A percentile compares a stretch with the other conserved stretches of the same genome.
Evolutionary conservation across 23 tunicate genomes (phyloP).

Genomic region (Clavelina lepadiformis): DNA sequence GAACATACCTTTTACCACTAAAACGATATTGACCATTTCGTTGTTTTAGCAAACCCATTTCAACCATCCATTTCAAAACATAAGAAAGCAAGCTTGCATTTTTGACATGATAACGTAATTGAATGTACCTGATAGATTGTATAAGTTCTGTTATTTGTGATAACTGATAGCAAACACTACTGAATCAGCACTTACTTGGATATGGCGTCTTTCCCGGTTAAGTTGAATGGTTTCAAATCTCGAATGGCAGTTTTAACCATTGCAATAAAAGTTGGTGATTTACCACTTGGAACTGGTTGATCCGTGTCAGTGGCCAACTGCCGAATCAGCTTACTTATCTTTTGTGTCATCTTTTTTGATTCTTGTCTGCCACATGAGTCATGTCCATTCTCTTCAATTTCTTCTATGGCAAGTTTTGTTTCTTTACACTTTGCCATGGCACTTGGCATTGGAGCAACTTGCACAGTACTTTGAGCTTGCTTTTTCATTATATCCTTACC

Average conservation of each 20-base stretch:
- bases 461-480: neutral
- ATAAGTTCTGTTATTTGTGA: neutral
- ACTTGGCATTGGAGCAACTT: slow-evolving; percentile 19
- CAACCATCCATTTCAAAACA: slow-evolving; percentile 77
- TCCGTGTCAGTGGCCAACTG: too few relatives aligned
- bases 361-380: neutral
- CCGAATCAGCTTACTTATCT: too few relatives aligned
- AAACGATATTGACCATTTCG: slow-evolving; percentile 34
- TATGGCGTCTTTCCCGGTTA: slow-evolving; percentile 56
- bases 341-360: neutral
- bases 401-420: neutral
- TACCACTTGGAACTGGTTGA: slow-evolving; percentile 48
- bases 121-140: slow-evolving; percentile 46
- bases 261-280: slow-evolving; percentile 62
- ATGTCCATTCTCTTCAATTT: neutral
- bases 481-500: neutral
- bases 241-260: slow-evolving; percentile 92
- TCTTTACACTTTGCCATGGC: neutral
- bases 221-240: slow-evolving; percentile 51
- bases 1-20: slow-evolving; percentile 28
- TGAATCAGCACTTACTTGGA: slow-evolving; percentile 37
- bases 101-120: slow-evolving; percentile 46
- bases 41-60: slow-evolving; percentile 42
- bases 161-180: neutral
- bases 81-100: slow-evolving; percentile 46